A percentile compares a stretch with the other conserved stretches of the same genome.
Conservation (phyloP, 2,113 vertebrate species). For the Silurus asotus region DNA sequence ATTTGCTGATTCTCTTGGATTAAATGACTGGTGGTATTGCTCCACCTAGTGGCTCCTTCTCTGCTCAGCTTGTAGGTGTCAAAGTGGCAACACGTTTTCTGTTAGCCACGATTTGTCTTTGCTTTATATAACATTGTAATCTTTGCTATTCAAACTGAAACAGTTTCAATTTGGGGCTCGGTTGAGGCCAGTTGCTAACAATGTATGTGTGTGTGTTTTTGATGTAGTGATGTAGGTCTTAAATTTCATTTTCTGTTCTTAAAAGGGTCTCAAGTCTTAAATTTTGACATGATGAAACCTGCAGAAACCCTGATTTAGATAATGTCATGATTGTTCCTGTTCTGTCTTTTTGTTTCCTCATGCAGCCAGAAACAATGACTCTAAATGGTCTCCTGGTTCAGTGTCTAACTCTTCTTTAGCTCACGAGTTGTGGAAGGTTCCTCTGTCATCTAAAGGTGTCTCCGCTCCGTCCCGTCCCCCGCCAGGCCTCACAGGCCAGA, state of each 20-base stretch:
- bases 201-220: too few species aligned
- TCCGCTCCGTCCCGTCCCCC: constrained; percentile 95
- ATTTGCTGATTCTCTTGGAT: background rate
- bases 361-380: constrained; percentile 97
- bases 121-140: background rate
- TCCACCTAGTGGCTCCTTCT: background rate
- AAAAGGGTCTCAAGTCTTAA: too few species aligned
- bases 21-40: background rate
- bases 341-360: background rate
- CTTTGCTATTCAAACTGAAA: background rate
- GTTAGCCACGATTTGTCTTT: background rate
- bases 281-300: too few species aligned
- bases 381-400: constrained; percentile 97
- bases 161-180: too few species aligned
- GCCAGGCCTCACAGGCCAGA: constrained; percentile 95
- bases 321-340: background rate
- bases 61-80: background rate
- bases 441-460: constrained; percentile 92
- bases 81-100: background rate
- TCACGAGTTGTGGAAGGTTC: constrained; percentile 99
- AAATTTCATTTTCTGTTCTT: too few species aligned
- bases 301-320: background rate
- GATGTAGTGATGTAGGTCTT: too few species aligned
- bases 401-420: constrained; percentile 97
- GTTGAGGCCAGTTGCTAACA: too few species aligned